Evolutionary conservation across 2,113 vertebrate species (phyloP), one percentile per base, ranked within the genome.

Genomic region (Urocitellus parryii): DNA sequence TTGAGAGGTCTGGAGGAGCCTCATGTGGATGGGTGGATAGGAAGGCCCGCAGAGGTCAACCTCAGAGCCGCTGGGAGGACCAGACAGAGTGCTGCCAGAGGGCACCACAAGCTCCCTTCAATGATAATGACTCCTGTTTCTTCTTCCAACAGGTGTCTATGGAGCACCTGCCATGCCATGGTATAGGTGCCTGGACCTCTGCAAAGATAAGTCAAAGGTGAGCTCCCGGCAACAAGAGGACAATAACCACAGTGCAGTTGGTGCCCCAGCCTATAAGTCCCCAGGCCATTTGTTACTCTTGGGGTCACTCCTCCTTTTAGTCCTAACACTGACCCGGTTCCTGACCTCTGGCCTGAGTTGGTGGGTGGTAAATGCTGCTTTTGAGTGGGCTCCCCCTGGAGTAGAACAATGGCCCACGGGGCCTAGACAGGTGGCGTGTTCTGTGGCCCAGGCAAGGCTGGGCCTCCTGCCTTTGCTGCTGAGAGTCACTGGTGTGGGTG

Each of bases 301-400:
- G 32, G 56, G 39, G 48, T 79, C 63, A 22, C 25, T n/a, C 13
- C 0, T 58, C 22, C 39, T 81, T 48, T 42, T 51, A 5, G 32
- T 88, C 10, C 14, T 51, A 63, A 34, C 18, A 39, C 11, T 29
- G 73, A n/a, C 22, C 17, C 0, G 68, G 45, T 17, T 73, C 77
- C 65, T 90, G 72, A 76, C 53, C 68, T 72, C 76, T 39, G 89
- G 18, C n/a, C 32, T 78, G 76, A 77, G 53, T 18, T 73, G 45
- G 37, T n/a, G 42, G 48, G 2, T 51, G 51, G 61, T 63, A n/a
- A 80, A 73, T 29, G 9, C 9, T 76, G 84, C 39, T 1, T 37
- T 11, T 51, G 76, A 87, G 25, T 32, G 45, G 76, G 10, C n/a
- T 74, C 79, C n/a, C 56, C 32, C 14, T 4, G 10, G 12, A 51